Base-by-base conservation (phyloP, 2,797 vertebrate genomes). In the Rhabdomys pumilio region DNA sequence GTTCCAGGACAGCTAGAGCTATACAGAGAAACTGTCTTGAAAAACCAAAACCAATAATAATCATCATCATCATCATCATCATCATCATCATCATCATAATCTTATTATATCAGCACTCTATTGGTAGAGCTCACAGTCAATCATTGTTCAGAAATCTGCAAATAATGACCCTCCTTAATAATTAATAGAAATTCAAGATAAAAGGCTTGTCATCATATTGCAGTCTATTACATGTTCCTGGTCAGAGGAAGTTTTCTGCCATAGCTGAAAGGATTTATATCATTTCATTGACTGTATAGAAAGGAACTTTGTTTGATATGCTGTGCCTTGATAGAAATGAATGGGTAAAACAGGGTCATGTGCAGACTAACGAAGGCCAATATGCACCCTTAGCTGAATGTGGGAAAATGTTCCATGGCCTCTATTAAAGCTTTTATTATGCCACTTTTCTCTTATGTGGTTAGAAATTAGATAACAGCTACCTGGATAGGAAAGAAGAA, bases 391-490 rank as follows among this genome's bases (percentile, higher is more conserved):
- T 31, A 89, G 26, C 3, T 90, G 13, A 22, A 53, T 53, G 87
- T 14, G 44, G 12, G 22, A 2, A 89, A 87, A 41, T 41, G 22
- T 97, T 92, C 38, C 1, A 79, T 65, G 65, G 12, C 2, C 86
- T 81, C 85, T 84, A 59, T 72, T 94, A 83, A 93, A 69, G 12
- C 3, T 61, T 96, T 95, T 38, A 47, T 94, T 83, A 50, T 31
- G 82, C 10, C 8, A 38, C 2, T 84, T 84, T 96, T 83, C 19
- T 83, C 26, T 87, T 93, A 19, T 6, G 8, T 81, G 4, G 13
- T 84, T 77, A 85, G n/a, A 93, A 95, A 95, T 89, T 24, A 69
- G 73, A 91, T 44, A 93, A 1, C 7, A 93, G 82, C 55, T 93
- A 89, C 14, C 6, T 86, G 55, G 14, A 75, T 65, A 20, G 14